These are phyloP conservation scores for Falco naumanni DNA, from an alignment of 2,797 vertebrate genomes.

Conservation along the genomic window DNA sequence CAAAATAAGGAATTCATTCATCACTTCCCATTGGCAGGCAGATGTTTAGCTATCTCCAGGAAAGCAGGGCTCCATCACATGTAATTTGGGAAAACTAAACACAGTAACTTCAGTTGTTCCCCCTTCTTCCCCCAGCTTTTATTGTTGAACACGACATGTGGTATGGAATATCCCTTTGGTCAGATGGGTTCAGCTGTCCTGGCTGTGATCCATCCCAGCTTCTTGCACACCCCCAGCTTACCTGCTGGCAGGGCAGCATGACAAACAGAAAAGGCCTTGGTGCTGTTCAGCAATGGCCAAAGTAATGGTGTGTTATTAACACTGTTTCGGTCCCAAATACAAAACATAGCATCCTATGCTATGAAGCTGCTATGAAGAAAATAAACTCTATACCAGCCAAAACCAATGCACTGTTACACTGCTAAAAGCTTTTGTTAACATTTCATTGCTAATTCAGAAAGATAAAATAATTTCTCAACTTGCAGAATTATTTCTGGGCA, in stretches of 20 bases:
- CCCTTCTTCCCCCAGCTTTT: no score
- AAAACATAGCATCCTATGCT: neutral
- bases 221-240: no score
- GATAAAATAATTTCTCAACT: neutral
- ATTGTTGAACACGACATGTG: no score
- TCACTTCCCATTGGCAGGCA: no score
- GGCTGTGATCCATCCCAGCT: no score
- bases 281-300: neutral
- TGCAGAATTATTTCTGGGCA: constrained; percentile 3
- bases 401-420: neutral
- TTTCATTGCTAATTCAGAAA: neutral
- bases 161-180: neutral
- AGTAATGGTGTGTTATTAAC: neutral
- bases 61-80: no score
- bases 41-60: no score
- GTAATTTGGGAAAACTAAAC: no score
- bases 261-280: neutral
- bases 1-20: no score
- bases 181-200: neutral
- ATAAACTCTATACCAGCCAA: neutral
- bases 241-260: neutral
- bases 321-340: neutral
- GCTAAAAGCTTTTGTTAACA: neutral
- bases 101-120: no score
- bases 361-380: neutral